Evolutionary conservation across 1,140 invertebrate species (phyloP).

Genomic region (Caerostris darwini): DNA sequence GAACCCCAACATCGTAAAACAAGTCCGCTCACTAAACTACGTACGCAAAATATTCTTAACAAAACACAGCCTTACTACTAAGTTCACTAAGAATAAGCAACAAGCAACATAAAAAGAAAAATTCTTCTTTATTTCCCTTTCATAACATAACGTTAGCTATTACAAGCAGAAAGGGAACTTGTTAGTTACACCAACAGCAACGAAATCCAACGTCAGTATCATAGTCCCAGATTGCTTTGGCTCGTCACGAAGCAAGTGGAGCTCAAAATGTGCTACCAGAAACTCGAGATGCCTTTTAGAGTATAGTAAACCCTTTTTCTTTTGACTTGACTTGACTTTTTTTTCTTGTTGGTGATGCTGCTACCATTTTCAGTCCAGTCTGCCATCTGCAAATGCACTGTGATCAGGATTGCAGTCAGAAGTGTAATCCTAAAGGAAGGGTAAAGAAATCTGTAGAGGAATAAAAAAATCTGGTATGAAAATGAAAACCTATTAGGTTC

Average conservation of each 20-base stretch:
- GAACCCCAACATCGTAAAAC: too few relatives aligned
- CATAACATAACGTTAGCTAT: slow-evolving; percentile 48
- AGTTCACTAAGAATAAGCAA: too few relatives aligned
- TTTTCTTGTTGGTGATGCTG: background rate
- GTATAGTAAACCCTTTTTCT: slow-evolving; percentile 5
- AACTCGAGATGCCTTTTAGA: slow-evolving; percentile 29
- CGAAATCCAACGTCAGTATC: background rate
- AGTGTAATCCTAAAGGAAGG: slow-evolving; percentile 8
- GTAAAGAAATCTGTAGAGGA: background rate
- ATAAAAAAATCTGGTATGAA: too few relatives aligned
- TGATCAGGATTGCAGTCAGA: slow-evolving; percentile 48
- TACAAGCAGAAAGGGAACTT: background rate
- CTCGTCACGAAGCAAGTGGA: slow-evolving; percentile 38
- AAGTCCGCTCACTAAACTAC: too few relatives aligned
- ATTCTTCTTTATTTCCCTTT: background rate
- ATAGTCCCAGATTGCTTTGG: slow-evolving; percentile 18
- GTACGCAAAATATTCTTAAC: too few relatives aligned
- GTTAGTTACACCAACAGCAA: background rate
- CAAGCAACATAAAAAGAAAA: background rate
- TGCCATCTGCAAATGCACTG: slow-evolving; percentile 59
- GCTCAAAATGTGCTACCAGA: slow-evolving; percentile 41
- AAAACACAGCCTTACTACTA: too few relatives aligned
- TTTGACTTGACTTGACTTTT: background rate
- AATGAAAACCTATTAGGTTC: too few relatives aligned
- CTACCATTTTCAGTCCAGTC: slow-evolving; percentile 24